Percentiles rank a stretch among this genome's conserved stretches.
phyloP scores from a whole-genome alignment of 2,113 vertebrate species.

The Gymnobelideus leadbeateri region DNA sequence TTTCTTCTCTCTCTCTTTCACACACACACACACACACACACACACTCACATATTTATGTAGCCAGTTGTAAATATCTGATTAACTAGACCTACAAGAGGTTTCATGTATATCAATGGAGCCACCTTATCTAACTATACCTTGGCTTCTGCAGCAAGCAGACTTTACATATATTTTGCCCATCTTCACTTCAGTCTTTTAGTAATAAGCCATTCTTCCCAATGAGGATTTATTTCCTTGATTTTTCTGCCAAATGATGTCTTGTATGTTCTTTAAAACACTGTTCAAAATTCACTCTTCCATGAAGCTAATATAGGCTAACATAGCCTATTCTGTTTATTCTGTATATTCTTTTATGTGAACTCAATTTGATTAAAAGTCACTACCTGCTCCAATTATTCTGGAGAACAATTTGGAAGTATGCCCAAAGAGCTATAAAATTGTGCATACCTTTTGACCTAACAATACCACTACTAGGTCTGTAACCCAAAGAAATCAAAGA shows the following conservation, averaged over 20 bases:
- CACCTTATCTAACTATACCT: too few species aligned
- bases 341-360: neutral
- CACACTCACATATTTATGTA: neutral
- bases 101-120: neutral
- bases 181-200: neutral
- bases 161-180: neutral
- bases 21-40: too few species aligned
- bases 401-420: neutral
- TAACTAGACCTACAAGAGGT: neutral
- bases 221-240: neutral
- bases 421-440: neutral
- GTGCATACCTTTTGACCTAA: neutral
- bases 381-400: neutral
- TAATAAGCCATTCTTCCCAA: neutral
- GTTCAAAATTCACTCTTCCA: neutral
- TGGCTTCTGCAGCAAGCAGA: neutral
- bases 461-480: neutral
- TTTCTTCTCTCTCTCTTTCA: neutral
- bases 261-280: slow-evolving; percentile 5
- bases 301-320: neutral
- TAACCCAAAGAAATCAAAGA: neutral
- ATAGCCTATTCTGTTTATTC: neutral
- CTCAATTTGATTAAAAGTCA: neutral
- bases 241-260: neutral
- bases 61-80: neutral